Conservation (phyloP, 2,797 vertebrate species). For the Iguana delicatissima region DNA sequence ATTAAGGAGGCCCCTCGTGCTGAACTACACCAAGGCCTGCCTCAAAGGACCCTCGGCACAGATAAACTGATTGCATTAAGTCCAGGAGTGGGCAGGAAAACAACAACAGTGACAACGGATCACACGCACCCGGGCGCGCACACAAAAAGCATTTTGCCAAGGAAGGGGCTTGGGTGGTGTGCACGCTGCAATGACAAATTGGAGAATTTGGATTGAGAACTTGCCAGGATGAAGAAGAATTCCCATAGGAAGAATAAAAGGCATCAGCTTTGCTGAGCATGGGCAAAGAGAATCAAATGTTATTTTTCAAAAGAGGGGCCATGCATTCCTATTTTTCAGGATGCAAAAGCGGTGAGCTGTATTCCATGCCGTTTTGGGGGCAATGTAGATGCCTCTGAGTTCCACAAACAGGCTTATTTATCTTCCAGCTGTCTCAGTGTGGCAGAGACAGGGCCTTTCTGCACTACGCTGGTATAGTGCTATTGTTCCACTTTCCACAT, state of each 20-base stretch:
- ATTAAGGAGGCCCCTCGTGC: conserved; percentile 62
- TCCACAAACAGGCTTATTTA: background rate
- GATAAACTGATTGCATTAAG: conserved; percentile 36
- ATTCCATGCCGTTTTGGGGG: no score
- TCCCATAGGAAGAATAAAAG: background rate
- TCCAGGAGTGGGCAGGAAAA: background rate
- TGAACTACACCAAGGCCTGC: conserved; percentile 36
- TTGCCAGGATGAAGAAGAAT: background rate
- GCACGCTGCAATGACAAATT: background rate
- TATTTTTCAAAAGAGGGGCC: background rate
- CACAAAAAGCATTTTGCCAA: background rate
- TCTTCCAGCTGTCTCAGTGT: background rate
- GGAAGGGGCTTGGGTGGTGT: background rate
- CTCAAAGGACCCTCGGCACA: conserved; percentile 49
- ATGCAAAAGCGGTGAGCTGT: background rate
- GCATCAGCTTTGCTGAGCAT: background rate
- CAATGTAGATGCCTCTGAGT: background rate
- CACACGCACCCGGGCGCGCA: no score
- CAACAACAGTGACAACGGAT: background rate
- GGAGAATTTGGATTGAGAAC: accelerated
- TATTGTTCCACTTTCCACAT: no score
- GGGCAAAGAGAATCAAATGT: background rate
- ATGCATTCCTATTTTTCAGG: background rate
- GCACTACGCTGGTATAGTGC: no score
- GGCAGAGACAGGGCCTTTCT: no score